These are phyloP conservation scores for Dromococcyx pavoninus DNA, from an alignment of 2,797 vertebrate species.

Conservation along the genomic window DNA sequence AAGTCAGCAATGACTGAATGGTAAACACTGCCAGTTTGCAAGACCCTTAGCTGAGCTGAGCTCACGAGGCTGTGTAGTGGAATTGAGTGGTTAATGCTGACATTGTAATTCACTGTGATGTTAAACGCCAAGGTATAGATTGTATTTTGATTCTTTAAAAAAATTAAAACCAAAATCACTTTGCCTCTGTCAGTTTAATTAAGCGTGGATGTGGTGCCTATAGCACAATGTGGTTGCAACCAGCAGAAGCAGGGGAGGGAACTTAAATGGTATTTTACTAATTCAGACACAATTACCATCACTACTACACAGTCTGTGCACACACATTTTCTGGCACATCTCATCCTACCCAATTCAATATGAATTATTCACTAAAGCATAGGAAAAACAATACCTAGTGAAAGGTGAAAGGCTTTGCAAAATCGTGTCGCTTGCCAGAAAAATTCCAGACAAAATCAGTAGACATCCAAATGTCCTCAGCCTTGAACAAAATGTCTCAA, in stretches of 20 bases:
- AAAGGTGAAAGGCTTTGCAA: background rate
- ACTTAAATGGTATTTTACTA: background rate
- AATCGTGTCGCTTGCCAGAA: background rate
- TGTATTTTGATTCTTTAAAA: background rate
- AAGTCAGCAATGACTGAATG: background rate
- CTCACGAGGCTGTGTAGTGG: background rate
- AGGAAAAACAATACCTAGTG: too few species aligned
- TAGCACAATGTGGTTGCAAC: background rate
- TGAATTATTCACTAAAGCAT: background rate
- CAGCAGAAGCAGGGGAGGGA: background rate
- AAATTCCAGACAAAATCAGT: background rate
- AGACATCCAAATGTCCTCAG: background rate
- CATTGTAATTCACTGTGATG: background rate
- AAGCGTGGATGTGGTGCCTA: background rate
- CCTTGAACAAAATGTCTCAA: background rate
- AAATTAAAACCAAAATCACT: background rate
- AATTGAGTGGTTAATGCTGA: background rate
- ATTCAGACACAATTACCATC: background rate
- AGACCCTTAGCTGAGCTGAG: background rate
- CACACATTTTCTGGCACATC: background rate
- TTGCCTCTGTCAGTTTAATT: background rate
- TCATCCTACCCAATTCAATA: background rate
- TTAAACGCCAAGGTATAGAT: too few species aligned
- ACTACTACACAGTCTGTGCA: background rate
- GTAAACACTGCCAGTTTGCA: background rate